phyloP scores from a whole-genome alignment of 2,797 vertebrate genomes.

The Kryptolebias ocellatus region DNA sequence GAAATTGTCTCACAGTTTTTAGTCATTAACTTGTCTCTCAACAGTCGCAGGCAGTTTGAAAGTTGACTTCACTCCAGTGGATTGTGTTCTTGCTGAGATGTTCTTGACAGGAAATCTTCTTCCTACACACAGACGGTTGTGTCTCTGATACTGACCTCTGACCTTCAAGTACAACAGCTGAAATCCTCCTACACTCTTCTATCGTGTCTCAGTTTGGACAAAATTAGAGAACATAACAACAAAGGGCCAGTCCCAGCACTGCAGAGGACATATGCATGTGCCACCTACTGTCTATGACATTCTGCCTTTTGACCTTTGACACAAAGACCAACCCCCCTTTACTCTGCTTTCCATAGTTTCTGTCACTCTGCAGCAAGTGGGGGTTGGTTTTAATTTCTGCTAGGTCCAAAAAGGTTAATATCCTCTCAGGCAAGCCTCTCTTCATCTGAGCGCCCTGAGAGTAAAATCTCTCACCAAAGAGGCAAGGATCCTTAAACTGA shows the following conservation, averaged over 20 bases:
- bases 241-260: background rate
- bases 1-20: too few relatives aligned
- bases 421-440: slow-evolving; percentile 19
- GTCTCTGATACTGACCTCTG: slow-evolving; percentile 23
- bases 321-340: slow-evolving; percentile 14
- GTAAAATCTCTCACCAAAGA: background rate
- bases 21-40: too few relatives aligned
- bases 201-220: slow-evolving; percentile 5
- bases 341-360: slow-evolving; percentile 33
- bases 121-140: background rate
- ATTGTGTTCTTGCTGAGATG: too few relatives aligned
- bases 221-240: slow-evolving; percentile 2
- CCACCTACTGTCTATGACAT: background rate
- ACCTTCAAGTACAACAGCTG: slow-evolving; percentile 6
- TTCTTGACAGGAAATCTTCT: slow-evolving; percentile 12
- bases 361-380: slow-evolving; percentile 32
- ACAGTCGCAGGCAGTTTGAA: too few relatives aligned
- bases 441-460: background rate
- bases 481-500: too few relatives aligned
- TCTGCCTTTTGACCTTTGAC: slow-evolving; percentile 43
- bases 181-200: slow-evolving; percentile 9
- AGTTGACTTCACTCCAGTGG: too few relatives aligned
- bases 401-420: slow-evolving; percentile 48
- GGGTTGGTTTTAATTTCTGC: slow-evolving; percentile 28
- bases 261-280: background rate